phyloP scores from a whole-genome alignment of 2,113 vertebrate species.

The Ceyx cyanopectus region DNA sequence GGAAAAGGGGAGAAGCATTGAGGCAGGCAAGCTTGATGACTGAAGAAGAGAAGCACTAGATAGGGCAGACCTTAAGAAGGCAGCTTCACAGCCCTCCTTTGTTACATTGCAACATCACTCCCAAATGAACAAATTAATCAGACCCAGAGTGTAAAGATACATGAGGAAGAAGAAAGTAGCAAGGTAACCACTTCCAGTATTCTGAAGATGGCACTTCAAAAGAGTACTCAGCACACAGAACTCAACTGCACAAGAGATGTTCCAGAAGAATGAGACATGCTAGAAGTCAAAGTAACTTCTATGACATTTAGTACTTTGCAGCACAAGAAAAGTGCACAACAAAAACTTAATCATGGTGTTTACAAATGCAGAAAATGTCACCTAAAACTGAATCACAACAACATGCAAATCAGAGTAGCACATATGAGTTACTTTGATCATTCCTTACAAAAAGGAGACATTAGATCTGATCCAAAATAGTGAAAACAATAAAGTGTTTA shows the following conservation, averaged over 20 bases:
- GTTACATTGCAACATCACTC: background rate
- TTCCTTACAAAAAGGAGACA: background rate
- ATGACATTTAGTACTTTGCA: constrained; percentile 6
- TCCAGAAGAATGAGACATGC: background rate
- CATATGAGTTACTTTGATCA: constrained; percentile 37
- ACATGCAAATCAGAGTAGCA: background rate
- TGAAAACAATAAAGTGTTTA: background rate
- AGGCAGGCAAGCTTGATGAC: background rate
- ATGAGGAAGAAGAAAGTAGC: background rate
- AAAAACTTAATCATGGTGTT: constrained; percentile 37
- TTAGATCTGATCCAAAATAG: background rate
- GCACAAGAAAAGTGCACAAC: constrained; percentile 2
- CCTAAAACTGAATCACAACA: constrained; percentile 44
- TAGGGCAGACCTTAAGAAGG: background rate
- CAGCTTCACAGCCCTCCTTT: background rate
- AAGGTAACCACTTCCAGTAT: background rate
- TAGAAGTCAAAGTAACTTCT: constrained; percentile 32
- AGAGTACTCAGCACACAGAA: background rate
- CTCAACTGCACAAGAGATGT: background rate
- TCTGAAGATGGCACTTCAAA: constrained; percentile 22
- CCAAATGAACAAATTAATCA: background rate
- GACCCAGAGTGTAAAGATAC: background rate
- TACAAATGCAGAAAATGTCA: constrained; percentile 45
- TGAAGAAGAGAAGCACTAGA: background rate
- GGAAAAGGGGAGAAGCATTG: background rate